Conservation (phyloP, 2,113 vertebrate species). For the Telmatochromis bifrenatus region DNA sequence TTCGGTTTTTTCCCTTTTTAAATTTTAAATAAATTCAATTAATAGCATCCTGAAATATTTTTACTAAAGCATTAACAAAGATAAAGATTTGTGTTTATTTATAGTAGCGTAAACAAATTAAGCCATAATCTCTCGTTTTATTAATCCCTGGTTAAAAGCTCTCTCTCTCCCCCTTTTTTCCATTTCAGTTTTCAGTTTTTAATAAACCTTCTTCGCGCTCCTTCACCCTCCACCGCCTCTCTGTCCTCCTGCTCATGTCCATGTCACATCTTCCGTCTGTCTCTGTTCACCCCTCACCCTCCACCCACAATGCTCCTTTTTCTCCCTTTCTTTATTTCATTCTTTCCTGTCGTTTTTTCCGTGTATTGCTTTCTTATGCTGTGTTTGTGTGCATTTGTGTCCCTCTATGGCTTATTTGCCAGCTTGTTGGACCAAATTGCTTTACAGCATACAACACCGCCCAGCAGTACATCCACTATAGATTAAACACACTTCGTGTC, state of each 20-base stretch:
- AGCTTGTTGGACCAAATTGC: background rate
- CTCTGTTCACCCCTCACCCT: background rate
- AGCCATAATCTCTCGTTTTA: background rate
- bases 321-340: background rate
- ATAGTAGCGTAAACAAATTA: background rate
- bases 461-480: background rate
- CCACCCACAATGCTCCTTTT: background rate
- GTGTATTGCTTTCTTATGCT: background rate
- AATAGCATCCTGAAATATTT: background rate
- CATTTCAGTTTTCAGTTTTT: background rate
- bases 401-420: background rate
- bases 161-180: background rate
- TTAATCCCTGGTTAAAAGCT: background rate
- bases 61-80: background rate
- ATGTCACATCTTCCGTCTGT: background rate
- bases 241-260: background rate
- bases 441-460: background rate
- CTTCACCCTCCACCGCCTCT: slow-evolving; percentile 8
- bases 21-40: background rate
- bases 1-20: background rate
- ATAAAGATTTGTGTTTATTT: background rate
- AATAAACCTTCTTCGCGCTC: background rate
- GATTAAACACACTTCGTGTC: background rate
- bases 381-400: background rate
- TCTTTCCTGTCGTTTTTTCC: background rate